phyloP scores from a whole-genome alignment of 2,888 invertebrate genomes.

The Galeruca laticollis region DNA sequence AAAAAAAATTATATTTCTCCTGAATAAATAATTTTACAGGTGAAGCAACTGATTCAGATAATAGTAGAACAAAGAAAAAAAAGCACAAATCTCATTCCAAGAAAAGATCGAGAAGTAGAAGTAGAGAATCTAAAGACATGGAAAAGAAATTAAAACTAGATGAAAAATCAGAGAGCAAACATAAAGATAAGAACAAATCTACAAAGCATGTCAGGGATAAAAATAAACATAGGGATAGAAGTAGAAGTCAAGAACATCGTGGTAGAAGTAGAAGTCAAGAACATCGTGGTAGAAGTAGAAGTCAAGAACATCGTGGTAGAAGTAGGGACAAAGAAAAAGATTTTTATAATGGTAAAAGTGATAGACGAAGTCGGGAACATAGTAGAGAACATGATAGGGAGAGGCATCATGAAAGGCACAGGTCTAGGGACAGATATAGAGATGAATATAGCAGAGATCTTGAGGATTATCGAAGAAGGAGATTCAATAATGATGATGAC shows the following conservation, averaged over 20 bases:
- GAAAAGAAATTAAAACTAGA: constrained; percentile 37
- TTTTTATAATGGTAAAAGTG: constrained; percentile 33
- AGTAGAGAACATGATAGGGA: constrained; percentile 45
- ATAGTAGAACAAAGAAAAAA: constrained; percentile 39
- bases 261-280: constrained; percentile 27
- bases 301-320: constrained; percentile 25
- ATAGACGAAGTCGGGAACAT: constrained; percentile 33
- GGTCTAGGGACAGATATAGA: constrained; percentile 50
- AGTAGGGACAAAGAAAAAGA: constrained; percentile 41
- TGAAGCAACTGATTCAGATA: constrained; percentile 49
- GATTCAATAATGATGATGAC: constrained; percentile 57
- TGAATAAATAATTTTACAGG: constrained; percentile 49
- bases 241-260: constrained; percentile 12
- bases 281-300: too few relatives aligned
- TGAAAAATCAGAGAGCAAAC: constrained; percentile 29
- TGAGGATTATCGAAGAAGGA: constrained; percentile 57
- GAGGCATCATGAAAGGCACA: constrained; percentile 32
- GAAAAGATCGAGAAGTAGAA: constrained; percentile 47
- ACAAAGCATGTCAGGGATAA: constrained; percentile 32
- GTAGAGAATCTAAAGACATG: constrained; percentile 31
- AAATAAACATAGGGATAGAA: constrained; percentile 38
- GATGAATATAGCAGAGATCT: constrained; percentile 62
- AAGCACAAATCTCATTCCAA: constrained; percentile 53
- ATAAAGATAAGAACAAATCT: constrained; percentile 35
- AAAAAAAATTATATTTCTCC: background rate